Evolutionary conservation across 2,113 vertebrate species (phyloP).

Genomic region (Rhea americana): DNA sequence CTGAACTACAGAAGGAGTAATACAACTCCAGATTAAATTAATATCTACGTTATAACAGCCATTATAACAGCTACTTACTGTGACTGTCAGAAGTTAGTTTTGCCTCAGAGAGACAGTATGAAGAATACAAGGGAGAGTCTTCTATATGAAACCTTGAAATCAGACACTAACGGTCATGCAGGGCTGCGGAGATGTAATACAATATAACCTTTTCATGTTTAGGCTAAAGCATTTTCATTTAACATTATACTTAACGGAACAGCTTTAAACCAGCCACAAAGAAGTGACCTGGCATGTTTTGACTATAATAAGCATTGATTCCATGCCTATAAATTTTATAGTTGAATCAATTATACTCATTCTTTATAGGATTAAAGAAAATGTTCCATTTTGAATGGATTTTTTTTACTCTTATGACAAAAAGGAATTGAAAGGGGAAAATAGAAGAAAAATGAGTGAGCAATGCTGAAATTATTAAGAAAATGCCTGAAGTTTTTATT

Average conservation of each 20-base stretch:
- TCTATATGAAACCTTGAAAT: conserved; percentile 64
- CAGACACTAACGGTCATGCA: conserved; percentile 49
- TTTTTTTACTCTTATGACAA: conserved; percentile 50
- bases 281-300: conserved; percentile 75
- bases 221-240: conserved; percentile 60
- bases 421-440: conserved; percentile 31
- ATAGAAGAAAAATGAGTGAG: conserved; percentile 52
- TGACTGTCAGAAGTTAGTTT: conserved; percentile 65
- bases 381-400: conserved; percentile 68
- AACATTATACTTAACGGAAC: conserved; percentile 55
- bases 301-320: conserved; percentile 72
- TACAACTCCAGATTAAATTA: conserved; percentile 68
- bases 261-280: conserved; percentile 69
- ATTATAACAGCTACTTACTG: conserved; percentile 13
- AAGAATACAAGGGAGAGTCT: conserved; percentile 65
- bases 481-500: conserved; percentile 49
- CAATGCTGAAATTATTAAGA: conserved; percentile 48
- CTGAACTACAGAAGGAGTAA: conserved; percentile 60
- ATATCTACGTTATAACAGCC: conserved; percentile 59
- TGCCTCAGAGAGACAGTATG: conserved; percentile 63
- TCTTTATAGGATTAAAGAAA: conserved; percentile 69
- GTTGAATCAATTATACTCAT: conserved; percentile 71
- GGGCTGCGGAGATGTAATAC: conserved; percentile 52
- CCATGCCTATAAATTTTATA: conserved; percentile 70
- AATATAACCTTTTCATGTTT: conserved; percentile 76